These are phyloP conservation scores for Periplaneta americana DNA, from an alignment of 1,140 invertebrate genomes.

Conservation along the genomic window DNA sequence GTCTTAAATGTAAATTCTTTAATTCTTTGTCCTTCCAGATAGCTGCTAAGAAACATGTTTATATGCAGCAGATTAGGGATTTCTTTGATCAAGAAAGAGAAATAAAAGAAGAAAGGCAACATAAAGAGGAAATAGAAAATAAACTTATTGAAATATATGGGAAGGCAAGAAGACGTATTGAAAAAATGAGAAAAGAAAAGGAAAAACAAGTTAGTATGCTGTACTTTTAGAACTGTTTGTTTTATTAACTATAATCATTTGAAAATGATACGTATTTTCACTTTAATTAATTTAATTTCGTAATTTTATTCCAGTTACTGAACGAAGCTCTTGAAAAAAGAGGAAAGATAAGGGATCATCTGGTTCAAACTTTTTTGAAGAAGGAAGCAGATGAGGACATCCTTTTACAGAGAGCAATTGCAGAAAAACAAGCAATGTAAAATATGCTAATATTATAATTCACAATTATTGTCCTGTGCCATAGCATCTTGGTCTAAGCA, in stretches of 20 bases:
- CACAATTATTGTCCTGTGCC: too few relatives aligned
- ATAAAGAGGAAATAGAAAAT: background rate
- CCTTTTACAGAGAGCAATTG: background rate
- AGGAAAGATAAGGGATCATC: background rate
- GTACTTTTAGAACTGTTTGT: too few relatives aligned
- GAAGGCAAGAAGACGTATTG: background rate
- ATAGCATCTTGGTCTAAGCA: too few relatives aligned
- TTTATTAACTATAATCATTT: too few relatives aligned
- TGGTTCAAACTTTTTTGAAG: background rate
- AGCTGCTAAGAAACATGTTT: background rate
- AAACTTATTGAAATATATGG: background rate
- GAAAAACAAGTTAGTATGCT: slow-evolving; percentile 13
- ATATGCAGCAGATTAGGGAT: background rate
- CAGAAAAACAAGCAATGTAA: background rate
- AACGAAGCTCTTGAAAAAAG: background rate
- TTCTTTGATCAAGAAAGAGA: background rate
- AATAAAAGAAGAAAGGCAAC: background rate
- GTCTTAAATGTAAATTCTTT: too few relatives aligned
- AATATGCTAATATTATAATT: too few relatives aligned
- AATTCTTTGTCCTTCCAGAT: background rate
- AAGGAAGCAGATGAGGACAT: background rate
- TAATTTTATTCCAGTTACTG: background rate
- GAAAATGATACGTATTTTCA: background rate
- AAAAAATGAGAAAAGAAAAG: slow-evolving; percentile 17
- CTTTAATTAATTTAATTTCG: background rate